Evolutionary conservation across 2,113 vertebrate species (phyloP).

Genomic region (Neomonachus schauinslandi): DNA sequence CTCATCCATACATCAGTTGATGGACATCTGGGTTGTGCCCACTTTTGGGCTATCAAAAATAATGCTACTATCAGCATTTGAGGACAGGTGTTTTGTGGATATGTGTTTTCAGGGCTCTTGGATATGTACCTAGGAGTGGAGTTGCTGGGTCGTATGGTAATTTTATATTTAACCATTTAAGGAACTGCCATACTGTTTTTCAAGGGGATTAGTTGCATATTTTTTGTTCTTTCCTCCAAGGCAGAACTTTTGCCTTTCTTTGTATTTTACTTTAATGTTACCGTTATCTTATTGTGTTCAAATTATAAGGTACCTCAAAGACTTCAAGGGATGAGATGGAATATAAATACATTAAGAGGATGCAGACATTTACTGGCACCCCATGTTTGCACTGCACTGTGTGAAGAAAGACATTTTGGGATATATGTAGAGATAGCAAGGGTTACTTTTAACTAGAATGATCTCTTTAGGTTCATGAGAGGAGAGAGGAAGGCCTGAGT

Average conservation of each 20-base stretch:
- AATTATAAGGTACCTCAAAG: constrained; percentile 14
- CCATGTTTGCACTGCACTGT: not conserved
- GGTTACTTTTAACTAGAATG: not conserved
- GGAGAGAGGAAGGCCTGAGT: not conserved
- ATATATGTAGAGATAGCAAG: not conserved
- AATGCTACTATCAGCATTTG: not conserved
- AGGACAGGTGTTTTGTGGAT: not conserved
- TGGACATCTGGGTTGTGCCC: not conserved
- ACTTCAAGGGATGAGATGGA: not conserved
- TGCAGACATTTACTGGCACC: not conserved
- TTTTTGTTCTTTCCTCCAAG: constrained; percentile 23
- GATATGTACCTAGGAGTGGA: not conserved
- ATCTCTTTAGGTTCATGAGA: not conserved
- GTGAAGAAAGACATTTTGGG: not conserved
- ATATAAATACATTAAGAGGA: not conserved
- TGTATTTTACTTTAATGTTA: not conserved
- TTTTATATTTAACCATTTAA: not conserved
- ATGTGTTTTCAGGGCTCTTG: not conserved
- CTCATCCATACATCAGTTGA: not conserved
- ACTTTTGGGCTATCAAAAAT: not conserved
- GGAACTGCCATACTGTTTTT: not conserved
- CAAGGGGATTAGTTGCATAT: not conserved
- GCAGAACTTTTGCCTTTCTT: constrained; percentile 2
- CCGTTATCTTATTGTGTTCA: not conserved
- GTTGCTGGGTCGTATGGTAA: not conserved